Evolutionary conservation across 2,113 vertebrate species (phyloP), one percentile per base, ranked within the genome.

Genomic region (Copsychus sechellarum): DNA sequence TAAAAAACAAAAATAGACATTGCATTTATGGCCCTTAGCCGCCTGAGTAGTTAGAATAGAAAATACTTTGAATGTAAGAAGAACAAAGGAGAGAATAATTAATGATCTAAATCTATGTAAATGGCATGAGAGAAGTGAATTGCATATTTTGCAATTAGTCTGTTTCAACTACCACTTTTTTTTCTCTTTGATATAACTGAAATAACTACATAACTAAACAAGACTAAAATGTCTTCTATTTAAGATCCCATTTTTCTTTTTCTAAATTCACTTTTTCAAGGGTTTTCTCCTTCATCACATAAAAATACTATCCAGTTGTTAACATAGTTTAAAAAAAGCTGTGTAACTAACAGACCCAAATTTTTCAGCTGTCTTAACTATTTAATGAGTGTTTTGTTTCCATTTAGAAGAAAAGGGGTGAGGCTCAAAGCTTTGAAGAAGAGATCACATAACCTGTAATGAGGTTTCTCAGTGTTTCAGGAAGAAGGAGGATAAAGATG

Each of bases 21-120:
- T 97, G 54, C 18, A 90, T 92, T 97, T 94, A 94, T 56, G 28
- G 25, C 65, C 45, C 61, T 79, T 95, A 95, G 89, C 86, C 96
- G 22, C 23, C 19, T 31, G 17, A 54, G 69, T 34, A 76, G 57
- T 81, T 92, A 86, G 42, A 88, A 77, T 80, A 82, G 69, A 95
- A 81, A 66, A 95, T 85, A 51, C 28, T 83, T 90, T 88, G n/a
- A 96, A 94, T 74, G 77, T 81, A 88, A 93, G 58, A 50, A 83
- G 62, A 96, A 94, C 40, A 90, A 95, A 96, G 14, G 28, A 95
- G 29, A 74, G 33, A 81, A 88, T 71, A 74, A 33, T 77, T 91
- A 94, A 96, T 86, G 47, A 93, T 66, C 50, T 93, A 23, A 87
- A 82, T 56, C 48, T 96, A 90, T 86, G 57, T 86, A 94, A 82